Base-by-base conservation (phyloP, 23 tunicate genomes). In the Phallusia fumigata region DNA sequence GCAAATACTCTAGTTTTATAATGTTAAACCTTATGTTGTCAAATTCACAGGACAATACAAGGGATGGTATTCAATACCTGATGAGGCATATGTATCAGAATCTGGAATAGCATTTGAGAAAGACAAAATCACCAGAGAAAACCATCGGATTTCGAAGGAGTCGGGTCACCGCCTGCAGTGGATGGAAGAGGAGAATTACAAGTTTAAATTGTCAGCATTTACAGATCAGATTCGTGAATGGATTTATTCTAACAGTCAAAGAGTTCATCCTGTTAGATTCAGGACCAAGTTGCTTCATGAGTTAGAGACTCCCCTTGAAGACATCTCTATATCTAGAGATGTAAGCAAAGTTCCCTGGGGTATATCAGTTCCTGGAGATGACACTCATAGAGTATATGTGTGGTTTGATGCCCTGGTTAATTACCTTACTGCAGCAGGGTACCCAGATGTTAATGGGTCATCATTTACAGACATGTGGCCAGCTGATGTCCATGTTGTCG, bases 341-440 rank as follows among this genome's bases (percentile, higher is more conserved):
- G 65, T 77, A 10, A 74, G 65, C 33, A 78, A 95, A 40, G 99
- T 95, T n/a, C 69, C 89, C 0, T 95, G 99, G 99, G 99, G 99
- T 15, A 87, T 95, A 16, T 64, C 64, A 34, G 95, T 90, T 21
- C 99, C 99, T 13, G 77, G 82, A 16, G 99, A 95, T 51, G 76
- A 83, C 0, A 24, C 82, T 18, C 99, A 95, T 33, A 82, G 90
- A 35, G 76, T 95, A 30, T 95, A 95, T 79, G 99, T 95, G 34
- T 95, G 99, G 99, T 31, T 95, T 35, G 99, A 95, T 87, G 99
- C 99, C 36, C 58, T 95, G 58, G 78, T 88, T 30, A 95, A 95
- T 64, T 95, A 95, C 75, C 76, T 95, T 0, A 95, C 99, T 32
- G 96, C 85, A n/a, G 81, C 89, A 40, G 99, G 96, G 19, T 95